Evolutionary conservation across 2,888 invertebrate species (phyloP).

Genomic region (Lampropteryx suffumata): DNA sequence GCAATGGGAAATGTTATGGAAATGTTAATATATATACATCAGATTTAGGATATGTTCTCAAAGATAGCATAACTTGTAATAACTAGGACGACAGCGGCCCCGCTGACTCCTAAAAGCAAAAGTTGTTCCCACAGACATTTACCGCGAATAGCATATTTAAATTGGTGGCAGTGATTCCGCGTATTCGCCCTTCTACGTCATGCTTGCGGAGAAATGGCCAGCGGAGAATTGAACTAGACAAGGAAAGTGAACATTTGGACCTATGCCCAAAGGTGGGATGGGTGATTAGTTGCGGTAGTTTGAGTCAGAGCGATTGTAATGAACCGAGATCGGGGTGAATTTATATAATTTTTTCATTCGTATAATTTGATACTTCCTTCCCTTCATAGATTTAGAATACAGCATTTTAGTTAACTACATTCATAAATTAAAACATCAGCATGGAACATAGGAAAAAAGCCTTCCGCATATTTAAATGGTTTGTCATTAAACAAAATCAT

Average conservation of each 20-base stretch:
- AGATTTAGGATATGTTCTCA: slow-evolving; percentile 63
- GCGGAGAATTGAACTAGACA: slow-evolving; percentile 28
- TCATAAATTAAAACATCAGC: too few species aligned
- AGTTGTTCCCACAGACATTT: slow-evolving; percentile 37
- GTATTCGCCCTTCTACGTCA: slow-evolving; percentile 43
- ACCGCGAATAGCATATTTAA: slow-evolving; percentile 45
- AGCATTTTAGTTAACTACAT: too few species aligned
- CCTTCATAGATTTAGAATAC: background rate
- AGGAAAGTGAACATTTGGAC: slow-evolving; percentile 36
- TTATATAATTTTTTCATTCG: slow-evolving; percentile 9
- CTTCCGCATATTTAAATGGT: background rate
- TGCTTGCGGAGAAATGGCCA: slow-evolving; percentile 32
- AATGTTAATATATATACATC: slow-evolving; percentile 53
- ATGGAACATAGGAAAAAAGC: too few species aligned
- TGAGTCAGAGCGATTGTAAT: slow-evolving; percentile 26
- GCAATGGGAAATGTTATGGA: too few species aligned
- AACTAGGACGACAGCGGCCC: slow-evolving; percentile 52
- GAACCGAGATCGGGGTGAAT: slow-evolving; percentile 22
- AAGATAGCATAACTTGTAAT: slow-evolving; percentile 29
- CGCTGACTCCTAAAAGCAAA: slow-evolving; percentile 30
- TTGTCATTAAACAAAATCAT: slow-evolving; percentile 4
- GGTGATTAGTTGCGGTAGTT: slow-evolving; percentile 23
- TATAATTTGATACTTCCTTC: background rate
- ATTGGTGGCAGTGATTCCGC: slow-evolving; percentile 44
- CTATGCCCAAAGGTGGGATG: slow-evolving; percentile 34